Evolutionary conservation across 2,888 invertebrate species (phyloP), one percentile per base, ranked within the genome.

Genomic region (Aporophyla nigra): DNA sequence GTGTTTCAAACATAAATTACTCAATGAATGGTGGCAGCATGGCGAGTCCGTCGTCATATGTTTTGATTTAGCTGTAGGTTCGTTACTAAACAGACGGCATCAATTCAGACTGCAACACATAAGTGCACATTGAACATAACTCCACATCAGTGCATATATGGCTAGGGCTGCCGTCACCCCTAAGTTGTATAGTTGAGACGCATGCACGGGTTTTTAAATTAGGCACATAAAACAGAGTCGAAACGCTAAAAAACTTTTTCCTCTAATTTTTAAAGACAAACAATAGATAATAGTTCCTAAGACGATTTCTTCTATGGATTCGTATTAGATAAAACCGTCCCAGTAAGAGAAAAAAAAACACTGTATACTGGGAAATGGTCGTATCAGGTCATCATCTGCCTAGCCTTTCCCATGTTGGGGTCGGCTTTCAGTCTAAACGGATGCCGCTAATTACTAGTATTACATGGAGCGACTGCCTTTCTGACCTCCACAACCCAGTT

Each of bases 11-110:
- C 87, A 91, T 92, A 93, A 92, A 91, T 91, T 91, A 90, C 84
- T 90, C 90, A 92, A 92, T 92, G 90, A 91, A 90, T 89, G 88
- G 88, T 91, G 89, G 88, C 90, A 89, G 90, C 86, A 90, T 89
- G 86, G 87, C 82, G 84, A 88, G 87, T 85, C 82, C 86, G 83
- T 88, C 87, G 85, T 88, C 89, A 89, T 90, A 89, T 91, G 91
- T 91, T 92, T 91, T 88, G 87, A 92, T 92, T 93, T 89, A 92
- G 84, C 87, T 85, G 80, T 84, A 83, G 84, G 83, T 82, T 86
- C 74, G 69, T 87, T 84, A 71, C 78, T 80, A 87, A 87, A 85
- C 88, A 86, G 82, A 83, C 78, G 65, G 80, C 70, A 78, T 87
- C 79, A 83, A 87, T 84, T 88, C 79, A 81, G 72, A 80, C 70